phyloP scores from a whole-genome alignment of 2,888 invertebrate species.

The Arge pagana region DNA sequence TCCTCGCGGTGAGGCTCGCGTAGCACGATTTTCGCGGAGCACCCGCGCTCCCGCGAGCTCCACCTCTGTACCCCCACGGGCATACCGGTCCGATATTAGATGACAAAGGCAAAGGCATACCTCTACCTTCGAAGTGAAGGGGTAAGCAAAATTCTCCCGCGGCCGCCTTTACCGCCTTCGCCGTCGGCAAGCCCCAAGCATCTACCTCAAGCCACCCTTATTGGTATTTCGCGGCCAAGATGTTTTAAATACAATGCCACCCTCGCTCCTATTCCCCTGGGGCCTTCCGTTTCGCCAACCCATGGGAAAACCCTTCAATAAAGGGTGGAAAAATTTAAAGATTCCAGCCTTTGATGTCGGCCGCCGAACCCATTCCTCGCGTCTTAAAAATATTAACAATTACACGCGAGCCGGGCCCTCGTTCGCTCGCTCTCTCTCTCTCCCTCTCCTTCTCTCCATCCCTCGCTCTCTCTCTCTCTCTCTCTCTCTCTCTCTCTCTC shows the following conservation, averaged over 20 bases:
- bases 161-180: conserved; percentile 23
- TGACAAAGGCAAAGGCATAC: conserved; percentile 56
- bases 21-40: conserved; percentile 34
- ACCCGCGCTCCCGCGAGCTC: conserved; percentile 24
- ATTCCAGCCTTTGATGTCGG: conserved; percentile 53
- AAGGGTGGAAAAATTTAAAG: conserved; percentile 52
- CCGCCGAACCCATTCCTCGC: conserved; percentile 21
- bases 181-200: conserved; percentile 25
- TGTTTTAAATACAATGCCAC: conserved; percentile 53
- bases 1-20: conserved; percentile 57
- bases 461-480: too few species aligned
- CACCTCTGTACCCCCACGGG: conserved; percentile 18
- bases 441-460: too few species aligned
- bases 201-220: conserved; percentile 44
- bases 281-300: conserved; percentile 27
- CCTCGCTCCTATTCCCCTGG: conserved; percentile 29
- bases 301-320: too few species aligned
- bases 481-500: conserved; percentile 7
- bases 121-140: conserved; percentile 50
- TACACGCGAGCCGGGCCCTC: conserved; percentile 10
- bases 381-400: conserved; percentile 47
- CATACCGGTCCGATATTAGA: conserved; percentile 58
- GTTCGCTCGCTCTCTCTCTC: too few species aligned
- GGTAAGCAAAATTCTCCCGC: conserved; percentile 49
- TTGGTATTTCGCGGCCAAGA: conserved; percentile 55